Evolutionary conservation across 1,140 invertebrate species (phyloP).

Genomic region (Oryzaephilus surinamensis): DNA sequence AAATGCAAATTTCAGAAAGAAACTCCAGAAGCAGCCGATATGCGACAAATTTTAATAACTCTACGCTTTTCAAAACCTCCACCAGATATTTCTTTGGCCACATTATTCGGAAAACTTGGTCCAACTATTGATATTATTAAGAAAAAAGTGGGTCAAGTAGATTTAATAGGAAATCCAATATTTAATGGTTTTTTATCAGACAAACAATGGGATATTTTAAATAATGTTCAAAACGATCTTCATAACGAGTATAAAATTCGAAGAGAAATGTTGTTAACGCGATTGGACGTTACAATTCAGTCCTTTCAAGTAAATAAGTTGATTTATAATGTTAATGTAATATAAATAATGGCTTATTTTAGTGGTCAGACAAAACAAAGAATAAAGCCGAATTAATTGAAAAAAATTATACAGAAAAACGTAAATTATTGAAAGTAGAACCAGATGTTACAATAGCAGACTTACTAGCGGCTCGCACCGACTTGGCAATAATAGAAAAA

Average conservation of each 20-base stretch:
- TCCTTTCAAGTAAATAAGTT: slow-evolving; percentile 57
- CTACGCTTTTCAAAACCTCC: slow-evolving; percentile 79
- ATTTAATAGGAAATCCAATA: slow-evolving; percentile 59
- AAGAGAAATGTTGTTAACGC: slow-evolving; percentile 77
- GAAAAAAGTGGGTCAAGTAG: slow-evolving; percentile 42
- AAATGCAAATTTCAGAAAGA: slow-evolving; percentile 50
- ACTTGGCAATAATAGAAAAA: slow-evolving; percentile 76
- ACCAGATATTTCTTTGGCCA: slow-evolving; percentile 59
- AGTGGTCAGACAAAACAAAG: slow-evolving; percentile 80
- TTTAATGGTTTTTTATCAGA: slow-evolving; percentile 61
- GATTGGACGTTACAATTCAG: slow-evolving; percentile 88
- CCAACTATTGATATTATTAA: slow-evolving; percentile 61
- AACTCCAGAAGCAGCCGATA: slow-evolving; percentile 61
- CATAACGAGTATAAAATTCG: slow-evolving; percentile 72
- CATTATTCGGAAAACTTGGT: slow-evolving; percentile 69
- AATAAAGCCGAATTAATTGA: slow-evolving; percentile 62
- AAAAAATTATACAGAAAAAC: slow-evolving; percentile 54
- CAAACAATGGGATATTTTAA: slow-evolving; percentile 71
- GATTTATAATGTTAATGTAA: neutral
- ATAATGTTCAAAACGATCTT: slow-evolving; percentile 58
- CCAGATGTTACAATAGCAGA: slow-evolving; percentile 57
- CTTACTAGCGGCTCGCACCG: slow-evolving; percentile 70
- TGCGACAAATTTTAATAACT: slow-evolving; percentile 65
- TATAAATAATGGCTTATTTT: slow-evolving; percentile 15
- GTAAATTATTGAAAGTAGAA: slow-evolving; percentile 49